Evolutionary conservation across 2,888 invertebrate genomes (phyloP).

Genomic region (Gerosis bhagava): DNA sequence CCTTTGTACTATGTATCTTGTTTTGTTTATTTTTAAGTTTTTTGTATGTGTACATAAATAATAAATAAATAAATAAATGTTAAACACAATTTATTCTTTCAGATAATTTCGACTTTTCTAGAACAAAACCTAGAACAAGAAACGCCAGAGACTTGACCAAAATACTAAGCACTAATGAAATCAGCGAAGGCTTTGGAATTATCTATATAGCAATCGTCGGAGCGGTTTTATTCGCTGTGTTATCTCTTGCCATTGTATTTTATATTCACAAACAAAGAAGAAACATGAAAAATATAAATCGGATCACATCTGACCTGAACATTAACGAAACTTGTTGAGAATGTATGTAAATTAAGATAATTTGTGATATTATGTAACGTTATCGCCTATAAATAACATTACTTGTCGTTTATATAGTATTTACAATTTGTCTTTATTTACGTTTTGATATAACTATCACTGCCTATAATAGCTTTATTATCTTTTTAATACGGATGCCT

Average conservation of each 20-base stretch:
- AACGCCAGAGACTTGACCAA: conserved; percentile 56
- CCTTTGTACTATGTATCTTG: too few relatives aligned
- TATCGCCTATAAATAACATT: background rate
- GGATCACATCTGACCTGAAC: conserved; percentile 24
- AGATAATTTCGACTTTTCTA: conserved; percentile 66
- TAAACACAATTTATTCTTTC: conserved; percentile 45
- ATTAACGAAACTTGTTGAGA: conserved; percentile 40
- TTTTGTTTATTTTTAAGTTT: too few relatives aligned
- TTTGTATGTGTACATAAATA: too few relatives aligned
- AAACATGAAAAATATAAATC: conserved; percentile 36
- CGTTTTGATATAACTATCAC: conserved; percentile 44
- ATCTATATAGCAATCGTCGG: conserved; percentile 54
- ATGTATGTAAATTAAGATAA: conserved; percentile 19
- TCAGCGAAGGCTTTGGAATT: conserved; percentile 42
- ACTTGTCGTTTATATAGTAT: conserved; percentile 1
- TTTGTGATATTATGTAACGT: conserved; percentile 23
- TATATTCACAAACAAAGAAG: conserved; percentile 50
- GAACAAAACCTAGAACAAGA: conserved; percentile 61
- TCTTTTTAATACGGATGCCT: conserved; percentile 58
- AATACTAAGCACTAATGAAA: conserved; percentile 31
- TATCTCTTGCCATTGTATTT: conserved; percentile 51
- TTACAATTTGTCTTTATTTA: conserved; percentile 16
- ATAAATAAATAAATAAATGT: too few relatives aligned
- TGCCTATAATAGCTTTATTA: conserved; percentile 64
- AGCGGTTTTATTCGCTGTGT: conserved; percentile 46